Evolutionary conservation across 2,113 vertebrate genomes (phyloP).

Genomic region (Chaetodon auriga): DNA sequence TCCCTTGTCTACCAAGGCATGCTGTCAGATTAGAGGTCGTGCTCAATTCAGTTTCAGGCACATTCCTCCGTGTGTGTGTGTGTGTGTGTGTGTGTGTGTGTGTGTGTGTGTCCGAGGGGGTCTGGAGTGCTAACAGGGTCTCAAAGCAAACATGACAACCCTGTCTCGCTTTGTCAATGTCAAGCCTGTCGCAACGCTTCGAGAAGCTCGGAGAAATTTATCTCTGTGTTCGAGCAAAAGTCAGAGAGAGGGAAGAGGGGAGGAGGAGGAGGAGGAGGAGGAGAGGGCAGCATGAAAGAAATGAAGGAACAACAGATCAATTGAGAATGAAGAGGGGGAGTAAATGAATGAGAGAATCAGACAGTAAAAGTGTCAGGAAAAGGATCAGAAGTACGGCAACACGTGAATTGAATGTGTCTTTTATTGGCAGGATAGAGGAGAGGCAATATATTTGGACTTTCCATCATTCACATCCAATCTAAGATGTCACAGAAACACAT

Average conservation of each 20-base stretch:
- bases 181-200: conserved; percentile 83
- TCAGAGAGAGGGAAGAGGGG: conserved; percentile 46
- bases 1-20: conserved; percentile 81
- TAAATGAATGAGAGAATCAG: conserved; percentile 6
- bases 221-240: conserved; percentile 78
- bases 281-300: neutral
- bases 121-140: conserved; percentile 83
- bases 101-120: conserved; percentile 33
- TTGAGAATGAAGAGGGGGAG: neutral
- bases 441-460: conserved; percentile 86
- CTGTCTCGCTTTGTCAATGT: conserved; percentile 88
- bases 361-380: conserved; percentile 8
- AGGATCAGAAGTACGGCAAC: conserved; percentile 22
- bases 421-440: conserved; percentile 87
- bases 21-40: conserved; percentile 87
- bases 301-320: conserved; percentile 27
- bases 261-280: neutral
- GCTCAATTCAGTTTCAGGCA: conserved; percentile 88
- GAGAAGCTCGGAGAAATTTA: conserved; percentile 87
- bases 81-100: conserved; percentile 15
- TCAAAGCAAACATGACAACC: conserved; percentile 92
- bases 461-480: too few relatives aligned
- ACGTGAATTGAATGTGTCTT: conserved; percentile 89
- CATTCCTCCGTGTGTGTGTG: conserved; percentile 61
- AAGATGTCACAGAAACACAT: too few relatives aligned